These are phyloP conservation scores for Acanthis flammea DNA, from an alignment of 2,797 vertebrate genomes.

Conservation along the genomic window DNA sequence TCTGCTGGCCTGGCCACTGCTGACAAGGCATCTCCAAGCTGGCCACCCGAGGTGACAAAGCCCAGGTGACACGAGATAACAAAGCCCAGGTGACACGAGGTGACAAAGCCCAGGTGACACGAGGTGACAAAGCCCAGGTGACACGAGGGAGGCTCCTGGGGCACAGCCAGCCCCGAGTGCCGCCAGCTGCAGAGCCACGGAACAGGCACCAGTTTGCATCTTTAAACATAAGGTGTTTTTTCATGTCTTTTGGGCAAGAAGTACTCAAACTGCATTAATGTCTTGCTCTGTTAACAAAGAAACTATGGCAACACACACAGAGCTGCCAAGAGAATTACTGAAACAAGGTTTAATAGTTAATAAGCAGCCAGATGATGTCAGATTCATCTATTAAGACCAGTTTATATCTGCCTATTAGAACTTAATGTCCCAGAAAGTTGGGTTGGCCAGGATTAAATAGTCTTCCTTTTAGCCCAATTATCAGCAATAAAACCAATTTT, in stretches of 20 bases:
- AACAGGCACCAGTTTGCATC: neutral
- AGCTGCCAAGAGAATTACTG: constrained; percentile 39
- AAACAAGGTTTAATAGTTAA: constrained; percentile 51
- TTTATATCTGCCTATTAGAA: constrained; percentile 38
- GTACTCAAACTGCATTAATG: constrained; percentile 13
- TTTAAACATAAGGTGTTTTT: neutral
- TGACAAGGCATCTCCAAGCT: rapidly evolving
- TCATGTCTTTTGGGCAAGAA: constrained; percentile 1
- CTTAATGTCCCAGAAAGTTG: constrained; percentile 51
- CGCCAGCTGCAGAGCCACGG: neutral
- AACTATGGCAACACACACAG: constrained; percentile 36
- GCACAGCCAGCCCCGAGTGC: rapidly evolving
- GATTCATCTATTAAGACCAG: constrained; percentile 32
- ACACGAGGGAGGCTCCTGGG: rapidly evolving
- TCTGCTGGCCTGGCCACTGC: rapidly evolving
- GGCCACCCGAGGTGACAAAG: neutral
- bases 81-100: too few species aligned
- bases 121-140: rapidly evolving
- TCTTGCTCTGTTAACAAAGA: constrained; percentile 32
- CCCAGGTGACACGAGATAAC: rapidly evolving
- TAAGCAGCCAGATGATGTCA: constrained; percentile 52
- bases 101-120: rapidly evolving
- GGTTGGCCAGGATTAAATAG: constrained; percentile 28
- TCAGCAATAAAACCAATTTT: constrained; percentile 52
- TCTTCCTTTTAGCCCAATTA: constrained; percentile 38